Conservation (phyloP, 2,113 vertebrate species). For the Corvus moneduloides region DNA sequence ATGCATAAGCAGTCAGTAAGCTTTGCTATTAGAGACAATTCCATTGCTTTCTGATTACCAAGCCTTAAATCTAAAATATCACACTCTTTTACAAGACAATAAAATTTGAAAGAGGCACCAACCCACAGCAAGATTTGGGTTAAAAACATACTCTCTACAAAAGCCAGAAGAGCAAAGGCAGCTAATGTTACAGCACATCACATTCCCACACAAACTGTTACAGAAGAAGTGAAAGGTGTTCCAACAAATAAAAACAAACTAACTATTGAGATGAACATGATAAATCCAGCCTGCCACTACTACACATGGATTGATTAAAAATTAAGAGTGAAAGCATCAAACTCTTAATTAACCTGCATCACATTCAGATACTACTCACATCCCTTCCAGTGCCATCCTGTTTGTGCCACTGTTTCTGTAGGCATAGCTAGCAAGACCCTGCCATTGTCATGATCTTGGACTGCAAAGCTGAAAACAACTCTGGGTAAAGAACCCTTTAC, state of each 20-base stretch:
- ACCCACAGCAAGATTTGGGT: not conserved
- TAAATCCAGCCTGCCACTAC: not conserved
- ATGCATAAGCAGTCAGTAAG: not conserved
- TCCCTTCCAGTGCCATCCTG: not conserved
- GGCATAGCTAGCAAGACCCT: not conserved
- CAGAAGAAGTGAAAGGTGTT: not conserved
- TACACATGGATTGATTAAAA: not conserved
- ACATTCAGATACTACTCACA: not conserved
- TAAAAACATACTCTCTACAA: not conserved
- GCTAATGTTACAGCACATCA: not conserved
- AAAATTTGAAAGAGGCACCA: not conserved
- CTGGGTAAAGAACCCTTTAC: not conserved
- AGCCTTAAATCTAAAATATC: not conserved
- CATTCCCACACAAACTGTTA: not conserved
- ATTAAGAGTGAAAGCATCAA: not conserved
- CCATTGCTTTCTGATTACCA: not conserved
- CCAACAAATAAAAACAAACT: not conserved
- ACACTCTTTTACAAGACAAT: not conserved
- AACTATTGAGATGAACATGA: not conserved
- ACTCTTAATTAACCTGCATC: not conserved
- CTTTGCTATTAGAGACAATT: not conserved
- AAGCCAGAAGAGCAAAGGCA: not conserved
- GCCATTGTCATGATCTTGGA: not conserved
- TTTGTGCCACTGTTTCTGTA: not conserved
- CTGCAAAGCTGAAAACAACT: not conserved